Evolutionary conservation across 2,888 invertebrate genomes (phyloP).

Genomic region (Eurois occulta): DNA sequence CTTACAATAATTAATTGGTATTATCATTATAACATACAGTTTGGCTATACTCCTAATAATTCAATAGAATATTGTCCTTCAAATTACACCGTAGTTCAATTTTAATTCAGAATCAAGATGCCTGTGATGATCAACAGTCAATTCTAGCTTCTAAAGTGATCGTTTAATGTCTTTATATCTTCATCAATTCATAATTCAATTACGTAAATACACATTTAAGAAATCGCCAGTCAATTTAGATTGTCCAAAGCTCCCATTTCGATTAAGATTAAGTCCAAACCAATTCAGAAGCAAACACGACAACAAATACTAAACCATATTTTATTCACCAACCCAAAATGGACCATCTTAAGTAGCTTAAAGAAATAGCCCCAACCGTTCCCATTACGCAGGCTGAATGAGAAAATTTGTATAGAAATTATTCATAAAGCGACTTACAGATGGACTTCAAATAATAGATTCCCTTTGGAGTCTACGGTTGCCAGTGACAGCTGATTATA

Average conservation of each 20-base stretch:
- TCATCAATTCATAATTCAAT: slow-evolving; percentile 12
- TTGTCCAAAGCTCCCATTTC: slow-evolving; percentile 43
- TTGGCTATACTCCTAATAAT: background rate
- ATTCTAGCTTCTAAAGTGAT: background rate
- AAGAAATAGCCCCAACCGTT: slow-evolving; percentile 54
- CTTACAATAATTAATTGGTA: background rate
- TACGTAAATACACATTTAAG: slow-evolving; percentile 13
- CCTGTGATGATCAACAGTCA: background rate
- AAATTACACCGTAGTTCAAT: slow-evolving; percentile 20
- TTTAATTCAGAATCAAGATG: slow-evolving; percentile 34
- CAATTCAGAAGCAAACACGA: slow-evolving; percentile 48
- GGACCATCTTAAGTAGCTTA: slow-evolving; percentile 64
- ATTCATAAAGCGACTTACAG: slow-evolving; percentile 69
- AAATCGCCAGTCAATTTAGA: slow-evolving; percentile 37
- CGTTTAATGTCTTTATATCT: background rate
- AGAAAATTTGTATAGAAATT: slow-evolving; percentile 71
- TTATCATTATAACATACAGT: background rate
- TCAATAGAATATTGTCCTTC: slow-evolving; percentile 10
- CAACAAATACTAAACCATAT: slow-evolving; percentile 61
- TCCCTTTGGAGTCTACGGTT: slow-evolving; percentile 66
- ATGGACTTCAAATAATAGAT: slow-evolving; percentile 75
- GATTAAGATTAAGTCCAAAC: slow-evolving; percentile 50
- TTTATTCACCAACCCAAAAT: slow-evolving; percentile 65
- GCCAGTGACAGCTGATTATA: slow-evolving; percentile 75
- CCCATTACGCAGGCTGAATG: slow-evolving; percentile 63